These are phyloP conservation scores for Riparia riparia DNA, from an alignment of 2,113 vertebrate species.

Conservation along the genomic window DNA sequence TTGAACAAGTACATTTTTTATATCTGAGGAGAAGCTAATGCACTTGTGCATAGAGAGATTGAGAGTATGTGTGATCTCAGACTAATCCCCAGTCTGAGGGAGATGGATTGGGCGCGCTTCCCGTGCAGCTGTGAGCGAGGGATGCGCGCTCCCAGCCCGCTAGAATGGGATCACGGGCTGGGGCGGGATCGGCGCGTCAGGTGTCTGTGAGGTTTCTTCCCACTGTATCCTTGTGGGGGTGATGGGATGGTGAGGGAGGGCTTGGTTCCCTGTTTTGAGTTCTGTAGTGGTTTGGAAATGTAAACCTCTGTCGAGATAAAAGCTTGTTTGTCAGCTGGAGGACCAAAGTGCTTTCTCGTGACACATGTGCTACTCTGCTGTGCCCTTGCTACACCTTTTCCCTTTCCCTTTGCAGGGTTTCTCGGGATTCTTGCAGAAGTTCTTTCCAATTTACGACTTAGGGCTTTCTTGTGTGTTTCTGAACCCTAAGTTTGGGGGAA, in stretches of 20 bases:
- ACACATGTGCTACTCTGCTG: not conserved
- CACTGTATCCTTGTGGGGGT: not conserved
- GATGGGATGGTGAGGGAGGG: not conserved
- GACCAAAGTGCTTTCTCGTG: not conserved
- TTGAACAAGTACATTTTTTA: not conserved
- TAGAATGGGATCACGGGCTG: fast-evolving
- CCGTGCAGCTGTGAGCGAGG: not conserved
- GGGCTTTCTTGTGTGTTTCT: not conserved
- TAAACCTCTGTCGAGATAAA: not conserved
- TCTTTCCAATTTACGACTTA: fast-evolving
- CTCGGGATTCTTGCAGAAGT: not conserved
- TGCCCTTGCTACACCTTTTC: fast-evolving
- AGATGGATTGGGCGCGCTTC: fast-evolving
- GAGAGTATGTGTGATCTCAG: not conserved
- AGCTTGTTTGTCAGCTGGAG: not conserved
- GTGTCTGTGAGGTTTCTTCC: not conserved
- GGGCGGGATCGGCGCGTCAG: fast-evolving
- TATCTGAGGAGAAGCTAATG: not conserved
- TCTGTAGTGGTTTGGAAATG: not conserved
- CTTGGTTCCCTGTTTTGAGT: not conserved
- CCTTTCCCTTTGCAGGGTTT: not conserved
- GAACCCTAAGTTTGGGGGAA: not conserved
- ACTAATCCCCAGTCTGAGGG: fast-evolving
- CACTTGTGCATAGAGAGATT: not conserved
- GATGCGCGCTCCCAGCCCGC: fast-evolving